Conservation (phyloP, 2,888 invertebrate species). For the Temnothorax unifasciatus region DNA sequence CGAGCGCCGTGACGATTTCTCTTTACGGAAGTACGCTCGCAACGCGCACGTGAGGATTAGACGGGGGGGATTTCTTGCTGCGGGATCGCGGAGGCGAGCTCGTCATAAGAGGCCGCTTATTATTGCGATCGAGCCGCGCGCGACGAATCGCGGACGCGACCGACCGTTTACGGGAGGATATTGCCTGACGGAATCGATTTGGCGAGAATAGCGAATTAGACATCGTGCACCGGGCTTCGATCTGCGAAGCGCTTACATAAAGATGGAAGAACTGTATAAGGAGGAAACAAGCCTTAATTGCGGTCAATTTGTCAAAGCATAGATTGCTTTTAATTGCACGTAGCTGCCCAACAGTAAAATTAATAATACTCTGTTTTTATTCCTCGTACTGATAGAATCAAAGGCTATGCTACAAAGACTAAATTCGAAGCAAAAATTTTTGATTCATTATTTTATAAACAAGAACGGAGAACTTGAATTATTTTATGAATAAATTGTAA, state of each 20-base stretch:
- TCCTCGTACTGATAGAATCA: not conserved
- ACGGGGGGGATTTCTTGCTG: conserved; percentile 3
- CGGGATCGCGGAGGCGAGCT: not conserved
- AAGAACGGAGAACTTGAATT: too few species aligned
- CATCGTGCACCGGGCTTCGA: conserved; percentile 23
- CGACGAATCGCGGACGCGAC: conserved; percentile 38
- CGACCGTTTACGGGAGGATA: conserved; percentile 23
- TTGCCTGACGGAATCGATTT: conserved; percentile 49
- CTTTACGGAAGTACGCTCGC: conserved; percentile 46
- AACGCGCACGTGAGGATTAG: conserved; percentile 20
- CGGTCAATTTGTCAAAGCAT: conserved; percentile 35
- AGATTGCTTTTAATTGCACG: conserved; percentile 29
- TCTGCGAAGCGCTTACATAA: conserved; percentile 14
- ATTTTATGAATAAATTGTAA: not conserved
- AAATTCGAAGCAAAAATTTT: not conserved
- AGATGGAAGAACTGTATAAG: conserved; percentile 14
- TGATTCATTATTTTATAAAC: not conserved
- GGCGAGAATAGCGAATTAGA: conserved; percentile 30
- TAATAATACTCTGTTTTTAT: not conserved
- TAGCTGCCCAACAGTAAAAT: not conserved
- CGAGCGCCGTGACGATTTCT: conserved; percentile 4
- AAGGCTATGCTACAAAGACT: not conserved
- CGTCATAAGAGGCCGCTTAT: conserved; percentile 38
- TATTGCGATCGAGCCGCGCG: conserved; percentile 40
- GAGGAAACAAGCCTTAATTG: conserved; percentile 21